Conservation (phyloP, 1,140 invertebrate genomes). For the Aplysia californica region DNA sequence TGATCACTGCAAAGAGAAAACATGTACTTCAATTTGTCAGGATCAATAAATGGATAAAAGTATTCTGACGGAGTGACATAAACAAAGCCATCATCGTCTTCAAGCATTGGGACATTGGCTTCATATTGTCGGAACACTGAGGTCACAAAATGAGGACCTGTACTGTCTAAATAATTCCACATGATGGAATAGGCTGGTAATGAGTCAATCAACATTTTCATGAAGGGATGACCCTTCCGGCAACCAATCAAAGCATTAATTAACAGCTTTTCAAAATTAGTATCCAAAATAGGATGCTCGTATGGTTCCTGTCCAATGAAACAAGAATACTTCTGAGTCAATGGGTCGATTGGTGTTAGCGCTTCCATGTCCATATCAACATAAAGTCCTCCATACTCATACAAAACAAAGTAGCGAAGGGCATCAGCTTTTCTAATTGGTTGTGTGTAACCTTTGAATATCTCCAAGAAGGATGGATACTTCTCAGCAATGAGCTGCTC, state of each 20-base stretch:
- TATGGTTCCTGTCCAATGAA: slow-evolving; percentile 63
- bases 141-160: slow-evolving; percentile 62
- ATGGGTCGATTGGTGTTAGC: slow-evolving; percentile 51
- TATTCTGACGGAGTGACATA: slow-evolving; percentile 59
- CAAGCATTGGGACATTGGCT: slow-evolving; percentile 4
- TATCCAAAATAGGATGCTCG: slow-evolving; percentile 58
- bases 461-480: slow-evolving; percentile 50
- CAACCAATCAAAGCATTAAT: slow-evolving; percentile 64
- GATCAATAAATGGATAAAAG: slow-evolving; percentile 60
- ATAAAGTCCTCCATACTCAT: slow-evolving; percentile 63
- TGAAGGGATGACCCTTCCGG: slow-evolving; percentile 58
- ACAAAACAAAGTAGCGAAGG: slow-evolving; percentile 58
- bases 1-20: slow-evolving; percentile 44
- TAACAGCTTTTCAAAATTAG: slow-evolving; percentile 57
- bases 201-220: slow-evolving; percentile 52
- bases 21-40: slow-evolving; percentile 53
- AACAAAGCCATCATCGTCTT: slow-evolving; percentile 34
- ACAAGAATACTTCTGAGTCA: slow-evolving; percentile 53
- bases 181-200: slow-evolving; percentile 54
- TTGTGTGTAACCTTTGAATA: slow-evolving; percentile 55
- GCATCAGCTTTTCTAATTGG: slow-evolving; percentile 58
- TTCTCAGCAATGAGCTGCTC: slow-evolving; percentile 50
- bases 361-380: slow-evolving; percentile 63
- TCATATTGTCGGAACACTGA: slow-evolving; percentile 46
- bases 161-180: slow-evolving; percentile 62